Conservation (phyloP, 2,797 vertebrate species). For the Austrolebias charrua region DNA sequence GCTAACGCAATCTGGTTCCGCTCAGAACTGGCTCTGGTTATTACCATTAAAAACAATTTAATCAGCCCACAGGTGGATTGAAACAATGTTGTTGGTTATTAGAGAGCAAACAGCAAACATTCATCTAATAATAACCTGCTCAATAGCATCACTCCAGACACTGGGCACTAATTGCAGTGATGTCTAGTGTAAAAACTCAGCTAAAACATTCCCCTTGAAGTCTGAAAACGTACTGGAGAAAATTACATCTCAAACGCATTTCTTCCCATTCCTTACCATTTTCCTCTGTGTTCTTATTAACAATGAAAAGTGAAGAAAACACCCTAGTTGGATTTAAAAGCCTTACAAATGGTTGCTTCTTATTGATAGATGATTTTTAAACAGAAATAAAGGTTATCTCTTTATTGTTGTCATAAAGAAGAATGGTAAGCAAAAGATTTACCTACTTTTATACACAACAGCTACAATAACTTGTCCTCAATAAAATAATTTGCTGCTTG, state of each 20-base stretch:
- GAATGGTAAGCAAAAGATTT: background rate
- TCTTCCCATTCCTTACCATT: background rate
- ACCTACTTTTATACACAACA: slow-evolving; percentile 9
- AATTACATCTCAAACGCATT: background rate
- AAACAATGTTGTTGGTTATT: slow-evolving; percentile 3
- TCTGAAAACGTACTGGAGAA: background rate
- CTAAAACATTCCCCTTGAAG: background rate
- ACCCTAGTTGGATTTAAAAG: background rate
- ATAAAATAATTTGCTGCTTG: background rate
- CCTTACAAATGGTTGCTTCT: background rate
- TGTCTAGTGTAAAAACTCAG: background rate
- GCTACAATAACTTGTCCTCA: slow-evolving; percentile 4
- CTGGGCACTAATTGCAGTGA: slow-evolving; percentile 1
- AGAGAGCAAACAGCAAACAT: slow-evolving; percentile 6
- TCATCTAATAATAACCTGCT: slow-evolving; percentile 1
- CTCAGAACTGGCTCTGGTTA: slow-evolving; percentile 18
- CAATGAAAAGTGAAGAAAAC: background rate
- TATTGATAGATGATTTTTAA: slow-evolving; percentile 6
- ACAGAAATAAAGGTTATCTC: slow-evolving; percentile 8
- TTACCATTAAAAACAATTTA: slow-evolving; percentile 12
- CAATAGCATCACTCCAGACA: slow-evolving; percentile 6
- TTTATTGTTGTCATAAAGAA: slow-evolving; percentile 5
- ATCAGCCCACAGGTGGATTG: slow-evolving; percentile 14
- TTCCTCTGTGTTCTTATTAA: background rate
- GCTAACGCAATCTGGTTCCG: slow-evolving; percentile 11